Base-by-base conservation (phyloP, 2,888 invertebrate genomes). In the Smittia aterrima region DNA sequence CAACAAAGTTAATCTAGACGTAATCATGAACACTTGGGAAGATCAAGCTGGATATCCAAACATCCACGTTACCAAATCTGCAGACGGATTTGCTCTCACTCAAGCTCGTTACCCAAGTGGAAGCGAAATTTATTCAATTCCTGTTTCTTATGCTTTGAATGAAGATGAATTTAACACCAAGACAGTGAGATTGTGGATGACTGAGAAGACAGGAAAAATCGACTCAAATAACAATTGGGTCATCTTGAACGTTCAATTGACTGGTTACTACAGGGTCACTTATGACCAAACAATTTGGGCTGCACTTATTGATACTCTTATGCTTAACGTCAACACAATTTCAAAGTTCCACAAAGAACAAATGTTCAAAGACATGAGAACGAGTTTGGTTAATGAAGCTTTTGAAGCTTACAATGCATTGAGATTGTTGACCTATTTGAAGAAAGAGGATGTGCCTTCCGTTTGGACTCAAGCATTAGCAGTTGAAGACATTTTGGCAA, bases 181-280 rank as follows among this genome's bases (percentile, higher is more conserved):
- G 4, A 80, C 79, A 1, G 84, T 87, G 0, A 79, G 80, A 7
- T 76, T 76, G 0, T 89, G 89, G 89, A 76, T 89, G 0, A 79
- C 79, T 0, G 75, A 78, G 0, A 79, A 78, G 54, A 78, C 80
- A 1, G 75, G 74, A n/a, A 81, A 80, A 0, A 80, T 83, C 0
- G 80, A 80, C 11, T 76, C 80, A 0, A 66, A 79, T 0, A 81
- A 83, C 0, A 80, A 84, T 0, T 90, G 90, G 89, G 83, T 86
- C 75, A 85, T 90, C 62, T 78, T 89, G n/a, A 90, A 90, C 77
- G 85, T 86, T 68, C 87, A 89, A 76, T 86, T 88, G 79, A 87
- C 86, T 75, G 88, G 88, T 76, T 89, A 85, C 79, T 89, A 87
- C 80, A 82, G 89, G 78, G 88, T 89, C 1, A 88, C 89, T 79